Evolutionary conservation across 2,797 vertebrate species (phyloP).

Genomic region (Syndactyla subalaris): DNA sequence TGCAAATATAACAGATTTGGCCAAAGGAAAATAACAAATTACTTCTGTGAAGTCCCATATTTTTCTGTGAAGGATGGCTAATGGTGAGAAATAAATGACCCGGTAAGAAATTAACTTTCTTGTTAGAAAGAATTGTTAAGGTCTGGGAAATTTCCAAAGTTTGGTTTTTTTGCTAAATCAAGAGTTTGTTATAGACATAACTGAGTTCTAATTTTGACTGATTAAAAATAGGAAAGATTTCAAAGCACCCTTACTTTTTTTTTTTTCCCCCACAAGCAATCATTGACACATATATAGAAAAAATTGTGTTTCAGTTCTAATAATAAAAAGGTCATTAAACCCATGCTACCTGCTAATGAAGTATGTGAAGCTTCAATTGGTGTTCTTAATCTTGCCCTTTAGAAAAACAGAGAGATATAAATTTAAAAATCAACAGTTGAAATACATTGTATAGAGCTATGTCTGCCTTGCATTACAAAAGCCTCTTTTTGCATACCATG

Average conservation of each 20-base stretch:
- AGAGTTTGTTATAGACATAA: conserved; percentile 38
- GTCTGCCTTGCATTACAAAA: not conserved
- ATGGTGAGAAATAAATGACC: not conserved
- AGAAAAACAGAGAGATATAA: not conserved
- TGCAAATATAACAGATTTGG: not conserved
- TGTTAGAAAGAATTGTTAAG: not conserved
- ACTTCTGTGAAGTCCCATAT: not conserved
- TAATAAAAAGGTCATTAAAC: not conserved
- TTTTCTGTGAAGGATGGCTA: not conserved
- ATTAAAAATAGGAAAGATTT: conserved; percentile 57
- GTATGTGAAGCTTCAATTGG: not conserved
- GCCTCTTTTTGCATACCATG: not conserved
- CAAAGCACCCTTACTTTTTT: conserved; percentile 13
- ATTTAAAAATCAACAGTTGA: not conserved
- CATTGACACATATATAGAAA: not conserved
- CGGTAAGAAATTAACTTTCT: not conserved
- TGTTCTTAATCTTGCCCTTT: not conserved
- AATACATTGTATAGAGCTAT: not conserved
- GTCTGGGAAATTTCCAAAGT: not conserved
- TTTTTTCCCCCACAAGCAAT: conserved; percentile 53
- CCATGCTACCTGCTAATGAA: not conserved
- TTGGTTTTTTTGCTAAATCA: conserved; percentile 48
- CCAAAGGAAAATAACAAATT: not conserved
- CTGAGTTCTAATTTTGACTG: conserved; percentile 47
- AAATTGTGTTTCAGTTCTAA: not conserved